Conservation (phyloP, 2,113 vertebrate genomes). For the Macquaria australasica region DNA sequence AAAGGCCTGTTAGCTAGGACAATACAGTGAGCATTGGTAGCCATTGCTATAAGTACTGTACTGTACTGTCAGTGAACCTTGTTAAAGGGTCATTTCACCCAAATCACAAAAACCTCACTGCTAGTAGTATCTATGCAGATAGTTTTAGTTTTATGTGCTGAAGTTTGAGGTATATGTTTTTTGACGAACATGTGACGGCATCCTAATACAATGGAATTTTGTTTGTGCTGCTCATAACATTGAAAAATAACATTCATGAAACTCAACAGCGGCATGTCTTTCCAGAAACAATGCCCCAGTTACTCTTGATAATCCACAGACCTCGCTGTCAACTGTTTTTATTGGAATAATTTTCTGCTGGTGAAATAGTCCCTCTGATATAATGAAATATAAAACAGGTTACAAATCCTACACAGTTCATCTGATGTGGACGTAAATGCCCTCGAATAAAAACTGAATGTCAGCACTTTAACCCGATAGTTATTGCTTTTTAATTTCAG, state of each 20-base stretch:
- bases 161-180: not conserved
- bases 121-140: not conserved
- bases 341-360: conserved; percentile 8
- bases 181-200: not conserved
- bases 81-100: not conserved
- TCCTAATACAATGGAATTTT: not conserved
- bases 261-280: conserved; percentile 6
- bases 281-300: conserved; percentile 27
- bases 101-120: not conserved
- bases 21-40: not conserved
- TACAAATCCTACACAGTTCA: conserved; percentile 9
- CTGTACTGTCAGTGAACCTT: not conserved
- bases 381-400: not conserved
- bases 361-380: conserved; percentile 19
- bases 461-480: not conserved
- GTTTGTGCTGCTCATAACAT: conserved; percentile 2
- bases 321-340: conserved; percentile 15
- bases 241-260: conserved; percentile 37
- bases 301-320: conserved; percentile 33
- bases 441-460: not conserved
- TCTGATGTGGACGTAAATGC: not conserved
- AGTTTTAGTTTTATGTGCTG: not conserved
- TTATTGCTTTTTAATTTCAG: not conserved
- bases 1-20: not conserved
- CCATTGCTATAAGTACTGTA: not conserved